Evolutionary conservation across 2,113 vertebrate species (phyloP).

Genomic region (Phainopepla nitens): DNA sequence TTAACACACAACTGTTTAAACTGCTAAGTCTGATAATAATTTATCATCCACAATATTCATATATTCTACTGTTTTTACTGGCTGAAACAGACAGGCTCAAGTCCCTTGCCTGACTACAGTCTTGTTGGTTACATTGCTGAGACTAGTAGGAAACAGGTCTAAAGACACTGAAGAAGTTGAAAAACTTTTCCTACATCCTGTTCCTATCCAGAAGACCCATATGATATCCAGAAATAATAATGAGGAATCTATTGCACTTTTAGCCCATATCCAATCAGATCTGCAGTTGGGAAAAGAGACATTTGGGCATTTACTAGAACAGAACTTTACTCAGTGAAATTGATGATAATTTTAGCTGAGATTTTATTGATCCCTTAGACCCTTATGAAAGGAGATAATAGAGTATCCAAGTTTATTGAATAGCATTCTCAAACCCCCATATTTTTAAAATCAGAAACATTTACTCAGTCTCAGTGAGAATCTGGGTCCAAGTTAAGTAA

Average conservation of each 20-base stretch:
- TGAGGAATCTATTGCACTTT: background rate
- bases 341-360: background rate
- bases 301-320: background rate
- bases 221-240: background rate
- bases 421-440: background rate
- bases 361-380: background rate
- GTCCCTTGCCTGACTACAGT: background rate
- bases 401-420: background rate
- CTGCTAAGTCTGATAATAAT: background rate
- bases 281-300: background rate
- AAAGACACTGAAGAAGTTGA: background rate
- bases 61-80: background rate
- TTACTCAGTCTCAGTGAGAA: background rate
- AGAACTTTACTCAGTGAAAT: background rate
- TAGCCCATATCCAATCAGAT: background rate
- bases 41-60: background rate
- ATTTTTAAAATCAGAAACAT: background rate
- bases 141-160: background rate
- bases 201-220: background rate
- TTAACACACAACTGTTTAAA: background rate
- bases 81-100: background rate
- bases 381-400: background rate
- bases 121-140: background rate
- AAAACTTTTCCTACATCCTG: background rate
- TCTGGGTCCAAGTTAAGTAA: background rate